A percentile compares a stretch with the other conserved stretches of the same genome.
Conservation (phyloP, 2,888 invertebrate species). For the Lapara coniferarum region DNA sequence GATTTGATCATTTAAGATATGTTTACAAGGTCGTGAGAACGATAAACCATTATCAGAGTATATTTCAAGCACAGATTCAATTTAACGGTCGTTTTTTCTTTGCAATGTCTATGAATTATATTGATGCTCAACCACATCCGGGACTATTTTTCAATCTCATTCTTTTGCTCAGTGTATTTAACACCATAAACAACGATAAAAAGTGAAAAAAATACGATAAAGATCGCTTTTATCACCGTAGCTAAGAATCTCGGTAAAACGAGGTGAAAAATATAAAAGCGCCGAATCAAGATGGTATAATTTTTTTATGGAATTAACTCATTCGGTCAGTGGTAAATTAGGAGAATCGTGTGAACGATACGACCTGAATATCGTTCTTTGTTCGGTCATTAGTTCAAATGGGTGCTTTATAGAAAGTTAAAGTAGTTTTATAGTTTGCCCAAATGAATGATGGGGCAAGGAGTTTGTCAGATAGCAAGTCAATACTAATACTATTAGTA, state of each 20-base stretch:
- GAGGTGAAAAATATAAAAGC: conserved; percentile 41
- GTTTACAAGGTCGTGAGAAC: not conserved
- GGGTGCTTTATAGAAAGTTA: not conserved
- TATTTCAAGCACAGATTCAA: not conserved
- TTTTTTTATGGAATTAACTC: conserved; percentile 47
- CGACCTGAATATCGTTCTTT: conserved; percentile 45
- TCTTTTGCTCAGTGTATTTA: too few species aligned
- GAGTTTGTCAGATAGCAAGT: too few species aligned
- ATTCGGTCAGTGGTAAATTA: conserved; percentile 47
- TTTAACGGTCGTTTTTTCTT: not conserved
- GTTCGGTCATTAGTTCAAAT: conserved; percentile 39
- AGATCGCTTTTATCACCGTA: conserved; percentile 44
- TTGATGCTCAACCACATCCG: conserved; percentile 4
- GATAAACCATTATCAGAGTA: not conserved
- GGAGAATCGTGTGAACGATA: conserved; percentile 57
- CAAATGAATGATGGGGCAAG: too few species aligned
- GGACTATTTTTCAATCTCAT: not conserved
- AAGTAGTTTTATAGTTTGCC: too few species aligned
- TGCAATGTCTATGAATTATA: not conserved
- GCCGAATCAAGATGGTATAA: conserved; percentile 55
- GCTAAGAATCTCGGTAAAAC: conserved; percentile 37
- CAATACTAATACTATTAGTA: too few species aligned
- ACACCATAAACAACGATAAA: conserved; percentile 26
- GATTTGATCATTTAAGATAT: too few species aligned
- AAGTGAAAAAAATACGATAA: conserved; percentile 40